Conservation (phyloP, 2,113 vertebrate species). For the Myotis yumanensis region DNA sequence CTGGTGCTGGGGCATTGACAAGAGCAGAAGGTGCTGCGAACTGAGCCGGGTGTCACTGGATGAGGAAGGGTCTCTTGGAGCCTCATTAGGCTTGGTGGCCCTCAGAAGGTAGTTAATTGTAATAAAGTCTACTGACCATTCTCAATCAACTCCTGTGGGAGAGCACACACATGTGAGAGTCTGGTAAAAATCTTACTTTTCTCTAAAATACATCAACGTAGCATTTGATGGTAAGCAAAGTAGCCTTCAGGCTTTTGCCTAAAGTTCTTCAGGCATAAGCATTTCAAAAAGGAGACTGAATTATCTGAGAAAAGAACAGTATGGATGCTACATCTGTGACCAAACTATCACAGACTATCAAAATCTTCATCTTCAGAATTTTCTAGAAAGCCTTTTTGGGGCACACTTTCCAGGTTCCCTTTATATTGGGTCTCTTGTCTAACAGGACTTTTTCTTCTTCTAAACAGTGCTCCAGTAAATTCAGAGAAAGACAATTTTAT, state of each 20-base stretch:
- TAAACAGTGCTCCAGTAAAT: neutral
- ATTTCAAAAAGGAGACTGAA: slow-evolving; percentile 24
- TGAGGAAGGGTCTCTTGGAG: neutral
- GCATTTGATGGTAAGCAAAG: neutral
- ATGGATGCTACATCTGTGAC: neutral
- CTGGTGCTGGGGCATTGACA: neutral
- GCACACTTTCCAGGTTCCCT: neutral
- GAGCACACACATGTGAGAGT: neutral
- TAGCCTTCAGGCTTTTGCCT: neutral
- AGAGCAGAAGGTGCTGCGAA: neutral
- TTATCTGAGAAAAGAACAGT: neutral
- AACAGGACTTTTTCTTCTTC: slow-evolving; percentile 27
- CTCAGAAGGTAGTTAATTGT: neutral
- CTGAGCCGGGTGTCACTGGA: neutral
- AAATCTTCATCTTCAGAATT: slow-evolving; percentile 38
- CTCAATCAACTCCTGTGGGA: neutral
- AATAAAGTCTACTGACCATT: neutral
- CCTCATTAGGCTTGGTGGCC: neutral
- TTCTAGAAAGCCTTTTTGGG: neutral
- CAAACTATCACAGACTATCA: neutral
- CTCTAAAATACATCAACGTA: neutral
- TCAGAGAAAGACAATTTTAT: slow-evolving; percentile 40
- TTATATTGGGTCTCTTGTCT: neutral
- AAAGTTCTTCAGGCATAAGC: slow-evolving; percentile 12
- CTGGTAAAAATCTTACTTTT: neutral